Base-by-base conservation (phyloP, 2,888 invertebrate species). In the Platynereis dumerilii region DNA sequence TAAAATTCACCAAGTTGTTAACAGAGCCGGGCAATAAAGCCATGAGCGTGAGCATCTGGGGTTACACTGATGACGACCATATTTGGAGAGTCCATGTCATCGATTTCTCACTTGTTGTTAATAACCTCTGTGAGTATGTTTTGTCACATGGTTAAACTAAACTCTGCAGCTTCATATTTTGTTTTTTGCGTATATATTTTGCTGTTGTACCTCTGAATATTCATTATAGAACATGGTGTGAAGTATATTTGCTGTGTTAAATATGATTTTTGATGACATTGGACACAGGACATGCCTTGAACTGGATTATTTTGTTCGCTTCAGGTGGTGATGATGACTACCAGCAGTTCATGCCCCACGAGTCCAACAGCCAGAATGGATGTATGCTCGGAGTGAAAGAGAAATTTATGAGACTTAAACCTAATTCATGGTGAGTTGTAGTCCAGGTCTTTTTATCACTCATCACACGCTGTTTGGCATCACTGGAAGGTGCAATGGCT, bases 11-110 rank as follows among this genome's bases (percentile, higher is more conserved):
- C 1, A 69, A 81, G 1, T 72, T 83, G 27, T 66, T 84, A 44
- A 80, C 80, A 0, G 82, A 83, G 66, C 83, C 83, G 1, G 82
- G 80, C 22, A 80, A 80, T 61, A 77, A 76, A 60, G 79, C 79
- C 45, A 74, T 80, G 71, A 76, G 75, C 0, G 75, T 82, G 26
- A 76, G 80, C 56, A 69, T 84, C 56, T 83, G 83, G 83, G 84
- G 83, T 2, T 82, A 80, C 64, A 69, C 71, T 0, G 27, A 56
- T 3, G 58, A 44, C 2, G 70, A 70, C 15, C 74, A 71, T 48
- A 76, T 75, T 24, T 83, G 83, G 83, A 74, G 75, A 20, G 72
- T 77, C 17, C 75, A 73, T 64, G 74, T 79, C 26, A 77, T 83
- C 45, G 79, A 83, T 72, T 83, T 83, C 67, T 67, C 69, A 17